Percentiles rank a stretch among this genome's conserved stretches.
These are phyloP conservation scores for Rhineura floridana DNA, from an alignment of 2,113 vertebrate species.

Conservation along the genomic window DNA sequence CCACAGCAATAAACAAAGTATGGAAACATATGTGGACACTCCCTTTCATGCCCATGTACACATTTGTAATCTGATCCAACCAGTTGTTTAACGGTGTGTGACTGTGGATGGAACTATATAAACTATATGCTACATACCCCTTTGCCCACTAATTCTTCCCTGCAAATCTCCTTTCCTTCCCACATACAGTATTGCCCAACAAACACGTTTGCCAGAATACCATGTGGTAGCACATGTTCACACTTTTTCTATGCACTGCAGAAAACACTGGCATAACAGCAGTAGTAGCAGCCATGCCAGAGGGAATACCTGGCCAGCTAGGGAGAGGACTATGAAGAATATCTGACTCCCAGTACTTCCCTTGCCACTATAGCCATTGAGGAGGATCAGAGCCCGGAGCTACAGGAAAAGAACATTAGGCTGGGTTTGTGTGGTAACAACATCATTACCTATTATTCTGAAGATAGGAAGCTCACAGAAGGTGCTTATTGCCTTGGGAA, in stretches of 20 bases:
- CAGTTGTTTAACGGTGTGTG: background rate
- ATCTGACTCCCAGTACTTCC: too few species aligned
- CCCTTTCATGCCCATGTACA: background rate
- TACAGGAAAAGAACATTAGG: too few species aligned
- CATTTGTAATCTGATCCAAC: background rate
- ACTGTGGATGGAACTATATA: background rate
- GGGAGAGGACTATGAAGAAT: too few species aligned
- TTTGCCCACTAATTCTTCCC: background rate
- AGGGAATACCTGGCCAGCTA: too few species aligned
- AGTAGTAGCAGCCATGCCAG: too few species aligned
- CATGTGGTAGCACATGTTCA: background rate
- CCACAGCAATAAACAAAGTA: background rate
- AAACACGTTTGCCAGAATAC: background rate
- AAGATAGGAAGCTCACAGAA: too few species aligned
- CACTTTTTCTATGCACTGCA: background rate
- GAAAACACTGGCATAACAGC: background rate
- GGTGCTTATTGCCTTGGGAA: too few species aligned
- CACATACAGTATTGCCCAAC: background rate
- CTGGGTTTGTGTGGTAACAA: too few species aligned
- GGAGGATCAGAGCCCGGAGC: too few species aligned
- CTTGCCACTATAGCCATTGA: too few species aligned
- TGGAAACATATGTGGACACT: background rate
- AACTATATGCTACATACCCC: background rate
- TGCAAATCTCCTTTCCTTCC: background rate
- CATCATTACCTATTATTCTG: too few species aligned